Conservation (phyloP, 2,113 vertebrate species). For the Eulemur macaco region DNA sequence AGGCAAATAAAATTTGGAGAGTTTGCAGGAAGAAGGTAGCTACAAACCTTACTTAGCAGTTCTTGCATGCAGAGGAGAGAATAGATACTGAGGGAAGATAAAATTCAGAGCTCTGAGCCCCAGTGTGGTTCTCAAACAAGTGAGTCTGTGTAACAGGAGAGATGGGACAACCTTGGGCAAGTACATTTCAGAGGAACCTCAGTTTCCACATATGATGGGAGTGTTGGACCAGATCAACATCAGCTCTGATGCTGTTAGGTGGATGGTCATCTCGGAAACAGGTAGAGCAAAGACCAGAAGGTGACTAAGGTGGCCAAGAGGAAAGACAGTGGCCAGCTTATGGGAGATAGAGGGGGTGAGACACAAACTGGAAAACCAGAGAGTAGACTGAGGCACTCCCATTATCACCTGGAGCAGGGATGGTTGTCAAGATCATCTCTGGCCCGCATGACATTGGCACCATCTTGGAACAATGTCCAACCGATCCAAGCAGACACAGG, state of each 20-base stretch:
- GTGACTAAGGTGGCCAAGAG: not conserved
- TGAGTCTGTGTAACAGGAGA: not conserved
- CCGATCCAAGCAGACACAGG: not conserved
- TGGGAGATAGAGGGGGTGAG: not conserved
- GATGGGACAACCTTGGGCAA: not conserved
- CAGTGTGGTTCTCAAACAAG: not conserved
- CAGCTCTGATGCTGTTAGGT: not conserved
- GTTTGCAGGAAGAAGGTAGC: not conserved
- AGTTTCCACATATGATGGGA: not conserved
- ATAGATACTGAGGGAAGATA: not conserved
- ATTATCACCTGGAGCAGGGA: not conserved
- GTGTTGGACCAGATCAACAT: not conserved
- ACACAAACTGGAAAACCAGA: not conserved
- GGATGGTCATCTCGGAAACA: not conserved
- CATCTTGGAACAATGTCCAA: not conserved
- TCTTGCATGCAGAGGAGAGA: not conserved
- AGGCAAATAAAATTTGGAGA: slow-evolving; percentile 54
- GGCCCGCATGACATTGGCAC: not conserved
- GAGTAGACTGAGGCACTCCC: not conserved
- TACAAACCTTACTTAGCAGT: not conserved
- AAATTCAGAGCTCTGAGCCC: not conserved
- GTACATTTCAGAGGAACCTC: not conserved
- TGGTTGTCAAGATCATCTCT: not conserved
- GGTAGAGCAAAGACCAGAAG: not conserved
- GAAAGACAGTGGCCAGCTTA: not conserved